phyloP scores from a whole-genome alignment of 2,888 invertebrate species.

The Megalurothrips usitatus region DNA sequence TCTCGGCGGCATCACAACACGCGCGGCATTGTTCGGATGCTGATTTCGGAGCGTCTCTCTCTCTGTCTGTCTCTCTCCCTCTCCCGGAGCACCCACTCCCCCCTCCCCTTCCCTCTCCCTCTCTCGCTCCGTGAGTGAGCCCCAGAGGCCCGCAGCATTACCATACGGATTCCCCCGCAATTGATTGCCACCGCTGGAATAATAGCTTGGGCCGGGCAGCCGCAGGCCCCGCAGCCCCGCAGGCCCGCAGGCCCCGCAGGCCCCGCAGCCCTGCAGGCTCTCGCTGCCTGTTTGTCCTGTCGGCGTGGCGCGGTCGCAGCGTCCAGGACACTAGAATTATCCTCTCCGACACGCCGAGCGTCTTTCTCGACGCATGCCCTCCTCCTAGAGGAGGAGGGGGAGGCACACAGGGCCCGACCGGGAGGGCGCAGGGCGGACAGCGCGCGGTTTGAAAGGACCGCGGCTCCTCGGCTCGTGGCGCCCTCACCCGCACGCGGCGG shows the following conservation, averaged over 20 bases:
- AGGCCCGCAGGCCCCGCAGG: neutral
- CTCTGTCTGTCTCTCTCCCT: neutral
- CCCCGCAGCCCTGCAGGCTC: neutral
- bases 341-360: neutral
- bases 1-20: neutral
- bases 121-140: neutral
- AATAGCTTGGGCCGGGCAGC: neutral
- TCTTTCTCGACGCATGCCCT: too few species aligned
- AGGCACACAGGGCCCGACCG: too few species aligned
- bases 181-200: conserved; percentile 5
- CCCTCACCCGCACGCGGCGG: too few species aligned
- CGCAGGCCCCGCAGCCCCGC: too few species aligned
- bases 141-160: neutral
- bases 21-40: neutral
- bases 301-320: neutral
- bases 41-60: neutral
- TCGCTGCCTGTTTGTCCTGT: conserved; percentile 6
- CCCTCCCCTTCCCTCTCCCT: too few species aligned
- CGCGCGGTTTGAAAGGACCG: neutral
- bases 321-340: neutral
- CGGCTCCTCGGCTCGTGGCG: too few species aligned
- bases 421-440: too few species aligned
- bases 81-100: too few species aligned
- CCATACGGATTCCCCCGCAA: conserved; percentile 25
- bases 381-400: too few species aligned